phyloP scores from a whole-genome alignment of 2,888 invertebrate species.

The Drosophila antonietae region DNA sequence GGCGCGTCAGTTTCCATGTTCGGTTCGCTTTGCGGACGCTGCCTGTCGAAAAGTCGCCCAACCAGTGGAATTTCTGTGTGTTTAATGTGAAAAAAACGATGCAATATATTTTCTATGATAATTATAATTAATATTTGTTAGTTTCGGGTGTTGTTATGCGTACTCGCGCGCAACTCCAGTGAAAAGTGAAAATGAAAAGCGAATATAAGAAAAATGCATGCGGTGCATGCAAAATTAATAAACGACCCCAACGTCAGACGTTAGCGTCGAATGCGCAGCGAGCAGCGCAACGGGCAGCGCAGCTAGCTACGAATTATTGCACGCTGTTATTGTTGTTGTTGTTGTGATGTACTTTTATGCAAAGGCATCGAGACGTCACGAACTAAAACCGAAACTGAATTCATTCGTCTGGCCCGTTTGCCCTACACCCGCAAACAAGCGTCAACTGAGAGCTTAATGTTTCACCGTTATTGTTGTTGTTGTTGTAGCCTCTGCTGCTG shows the following conservation, averaged over 20 bases:
- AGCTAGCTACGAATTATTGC: conserved; percentile 59
- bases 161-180: conserved; percentile 34
- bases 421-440: conserved; percentile 48
- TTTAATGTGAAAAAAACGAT: conserved; percentile 55
- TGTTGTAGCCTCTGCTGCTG: conserved; percentile 17
- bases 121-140: conserved; percentile 38
- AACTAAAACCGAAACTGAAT: conserved; percentile 47
- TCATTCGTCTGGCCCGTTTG: conserved; percentile 11
- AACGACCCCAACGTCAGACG: conserved; percentile 31
- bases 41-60: conserved; percentile 45
- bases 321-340: conserved; percentile 27
- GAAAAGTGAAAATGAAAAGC: conserved; percentile 49
- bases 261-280: conserved; percentile 21
- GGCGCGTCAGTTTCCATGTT: conserved; percentile 58
- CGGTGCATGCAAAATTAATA: conserved; percentile 56
- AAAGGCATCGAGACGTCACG: conserved; percentile 58
- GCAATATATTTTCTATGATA: conserved; percentile 15
- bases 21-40: conserved; percentile 59
- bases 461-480: conserved; percentile 43
- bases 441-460: conserved; percentile 40
- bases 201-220: conserved; percentile 43
- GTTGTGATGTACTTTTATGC: conserved; percentile 51
- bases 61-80: conserved; percentile 45
- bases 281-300: conserved; percentile 10
- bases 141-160: conserved; percentile 19